Evolutionary conservation across 2,113 vertebrate species (phyloP), one percentile per base, ranked within the genome.

Genomic region (Alouatta palliata): DNA sequence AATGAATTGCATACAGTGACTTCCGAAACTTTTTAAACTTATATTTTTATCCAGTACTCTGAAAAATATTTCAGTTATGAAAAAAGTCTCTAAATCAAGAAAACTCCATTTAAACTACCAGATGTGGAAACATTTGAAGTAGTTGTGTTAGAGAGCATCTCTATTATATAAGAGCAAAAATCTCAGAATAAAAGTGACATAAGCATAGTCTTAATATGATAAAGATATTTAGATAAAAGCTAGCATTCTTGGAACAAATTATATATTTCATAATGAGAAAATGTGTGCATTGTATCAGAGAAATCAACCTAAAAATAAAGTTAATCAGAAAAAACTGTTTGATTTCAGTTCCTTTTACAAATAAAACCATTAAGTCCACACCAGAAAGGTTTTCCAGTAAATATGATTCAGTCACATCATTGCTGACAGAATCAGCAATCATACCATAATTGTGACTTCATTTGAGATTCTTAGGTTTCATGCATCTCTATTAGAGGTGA

Each of bases 141-240:
- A 30, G n/a, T 81, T 94, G 12, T 91, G 32, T 91, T 90, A 13
- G 49, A 71, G 45, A 91, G 54, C 14, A 49, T 92, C 0, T 82
- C 49, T 87, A 9, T 45, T 84, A 8, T 68, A 3, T 88, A 94
- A 87, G n/a, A 71, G 21, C 81, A 94, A 49, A 79, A 77, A 52
- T 81, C 35, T 84, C 91, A 95, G 35, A 91, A 40, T 95, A 87
- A 96, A 19, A 95, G 37, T 45, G 32, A 83, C 73, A 89, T 76
- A 75, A 91, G 80, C 30, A 91, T 80, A 64, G 25, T 87, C n/a
- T 96, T 90, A 94, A 35, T 43, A 45, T 37, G 30, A 32, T 92
- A 81, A 94, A 94, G 12, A 8, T 90, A 66, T 85, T 84, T 94
- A 95, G 40, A 16, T 90, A 90, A 96, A 96, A 91, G 35, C 32